Base-by-base conservation (phyloP, 2,113 vertebrate genomes). In the Semicossyphus pulcher region DNA sequence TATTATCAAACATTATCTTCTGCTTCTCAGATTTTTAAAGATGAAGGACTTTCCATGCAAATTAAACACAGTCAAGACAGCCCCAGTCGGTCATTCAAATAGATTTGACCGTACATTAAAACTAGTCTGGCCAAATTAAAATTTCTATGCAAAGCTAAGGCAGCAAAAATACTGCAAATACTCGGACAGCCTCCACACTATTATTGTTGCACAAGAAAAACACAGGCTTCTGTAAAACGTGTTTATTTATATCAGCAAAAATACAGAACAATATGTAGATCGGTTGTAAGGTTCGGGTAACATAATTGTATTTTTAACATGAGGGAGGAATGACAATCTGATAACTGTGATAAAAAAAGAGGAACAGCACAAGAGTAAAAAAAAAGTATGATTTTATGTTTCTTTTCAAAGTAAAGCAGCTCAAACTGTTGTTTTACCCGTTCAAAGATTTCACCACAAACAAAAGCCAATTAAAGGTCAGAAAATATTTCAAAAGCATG, bases 211-310 rank as follows among this genome's bases (percentile, higher is more conserved):
- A 34, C 12, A 7, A 51, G 9, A 76, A 11, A 47, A 57, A 44
- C n/a, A 28, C 18, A 7, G 42, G 2, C 31, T 76, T 69, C 1
- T 52, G 10, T n/a, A 51, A 83, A 87, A 88, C 0, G 61, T 21
- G 1, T 88, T 91, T 91, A 89, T 87, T 86, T 4, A 60, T 69
- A 70, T 72, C 37, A 80, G 48, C 7, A 78, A 76, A 78, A 4
- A 37, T 45, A 8, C 16, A 75, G 6, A 64, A 71, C 32, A 62
- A 36, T 54, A 21, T 68, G 25, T 31, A 26, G 25, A 71, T 45
- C 29, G 49, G 54, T 32, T 10, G 34, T 32, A 57, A 51, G 21
- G 41, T 9, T 32, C 7, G 41, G n/a, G n/a, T n/a, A n/a, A 23
- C 4, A 23, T 78, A n/a, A 28, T 9, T 34, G 51, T 41, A 72